These are phyloP conservation scores for Drosophila nr. medialis DNA, from an alignment of 2,888 invertebrate species.

Conservation along the genomic window DNA sequence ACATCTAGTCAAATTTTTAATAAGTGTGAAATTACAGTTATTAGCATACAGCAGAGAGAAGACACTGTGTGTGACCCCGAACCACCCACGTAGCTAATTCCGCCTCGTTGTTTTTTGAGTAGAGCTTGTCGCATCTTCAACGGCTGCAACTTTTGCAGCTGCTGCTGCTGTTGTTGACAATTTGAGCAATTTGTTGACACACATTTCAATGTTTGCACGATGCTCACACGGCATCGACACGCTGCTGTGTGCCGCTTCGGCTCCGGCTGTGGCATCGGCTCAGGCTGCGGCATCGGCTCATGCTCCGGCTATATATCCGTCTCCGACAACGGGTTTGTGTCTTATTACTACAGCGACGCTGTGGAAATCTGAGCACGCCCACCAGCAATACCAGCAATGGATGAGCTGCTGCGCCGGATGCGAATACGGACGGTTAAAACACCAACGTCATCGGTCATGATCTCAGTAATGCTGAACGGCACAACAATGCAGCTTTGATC, in stretches of 20 bases:
- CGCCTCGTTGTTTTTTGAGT: constrained; percentile 21
- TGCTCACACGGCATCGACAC: constrained; percentile 56
- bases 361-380: constrained; percentile 49
- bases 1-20: not conserved
- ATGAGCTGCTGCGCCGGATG: constrained; percentile 18
- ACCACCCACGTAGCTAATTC: constrained; percentile 12
- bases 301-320: not conserved
- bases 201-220: constrained; percentile 59
- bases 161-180: constrained; percentile 10
- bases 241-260: constrained; percentile 31
- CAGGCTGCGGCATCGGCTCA: not conserved
- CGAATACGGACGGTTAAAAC: not conserved
- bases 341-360: constrained; percentile 16
- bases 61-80: constrained; percentile 16
- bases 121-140: constrained; percentile 24
- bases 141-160: constrained; percentile 17
- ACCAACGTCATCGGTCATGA: constrained; percentile 22
- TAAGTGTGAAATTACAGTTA: constrained; percentile 28
- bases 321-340: not conserved
- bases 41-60: constrained; percentile 1
- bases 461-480: not conserved
- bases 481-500: constrained; percentile 12
- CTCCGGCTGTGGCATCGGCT: not conserved
- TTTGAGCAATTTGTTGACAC: constrained; percentile 75
- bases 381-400: constrained; percentile 44